Conservation (phyloP, 2,888 invertebrate species). For the Phyllotreta cruciferae region DNA sequence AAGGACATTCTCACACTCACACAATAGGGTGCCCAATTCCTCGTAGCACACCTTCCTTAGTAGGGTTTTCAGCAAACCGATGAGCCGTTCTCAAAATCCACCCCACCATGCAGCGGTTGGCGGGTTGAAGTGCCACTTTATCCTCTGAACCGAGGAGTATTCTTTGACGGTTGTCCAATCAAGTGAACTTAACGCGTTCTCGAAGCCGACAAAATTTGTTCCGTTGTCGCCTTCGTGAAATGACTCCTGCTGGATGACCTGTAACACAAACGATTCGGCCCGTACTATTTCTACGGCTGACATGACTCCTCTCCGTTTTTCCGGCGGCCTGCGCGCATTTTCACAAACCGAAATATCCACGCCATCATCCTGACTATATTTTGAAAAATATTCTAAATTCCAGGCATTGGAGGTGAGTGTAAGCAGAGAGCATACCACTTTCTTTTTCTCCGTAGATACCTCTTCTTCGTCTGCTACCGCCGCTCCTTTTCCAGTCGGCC, state of each 20-base stretch:
- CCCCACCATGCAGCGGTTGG: constrained; percentile 59
- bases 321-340: too few species aligned
- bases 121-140: constrained; percentile 54
- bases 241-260: constrained; percentile 24
- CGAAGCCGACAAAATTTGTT: constrained; percentile 53
- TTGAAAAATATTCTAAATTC: constrained; percentile 12
- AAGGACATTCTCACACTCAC: constrained; percentile 28
- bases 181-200: constrained; percentile 43
- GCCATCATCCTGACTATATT: constrained; percentile 11
- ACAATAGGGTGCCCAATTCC: constrained; percentile 38
- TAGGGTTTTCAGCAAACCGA: constrained; percentile 53
- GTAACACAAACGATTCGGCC: constrained; percentile 31
- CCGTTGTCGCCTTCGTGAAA: too few species aligned
- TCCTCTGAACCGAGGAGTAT: constrained; percentile 36
- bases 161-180: constrained; percentile 44
- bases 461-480: too few species aligned
- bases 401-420: background rate
- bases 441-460: background rate
- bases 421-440: background rate
- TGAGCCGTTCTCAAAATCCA: constrained; percentile 58
- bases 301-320: background rate
- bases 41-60: constrained; percentile 48
- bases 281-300: constrained; percentile 21
- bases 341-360: constrained; percentile 1
- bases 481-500: too few species aligned